Evolutionary conservation across 2,888 invertebrate genomes (phyloP), one percentile per base, ranked within the genome.

Genomic region (Habroteleia sp.): DNA sequence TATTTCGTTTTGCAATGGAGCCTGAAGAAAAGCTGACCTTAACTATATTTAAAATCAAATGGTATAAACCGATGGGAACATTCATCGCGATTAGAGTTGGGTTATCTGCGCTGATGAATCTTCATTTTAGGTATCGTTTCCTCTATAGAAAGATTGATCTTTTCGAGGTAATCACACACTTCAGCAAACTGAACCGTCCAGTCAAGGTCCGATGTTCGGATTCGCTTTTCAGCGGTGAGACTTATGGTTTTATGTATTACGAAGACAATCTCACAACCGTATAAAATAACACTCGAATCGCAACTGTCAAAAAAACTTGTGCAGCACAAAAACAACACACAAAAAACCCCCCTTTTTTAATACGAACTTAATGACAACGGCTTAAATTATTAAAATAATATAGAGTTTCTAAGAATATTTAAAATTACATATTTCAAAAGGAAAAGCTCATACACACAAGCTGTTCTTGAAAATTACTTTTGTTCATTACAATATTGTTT

Each of bases 81-180:
- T 68, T 68, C 48, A 68, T 60, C 60, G 60, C 69, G 50, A 69
- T 69, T 69, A 60, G 69, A 60, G 52, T 10, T 52, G 52, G 69
- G 56, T 62, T 71, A 71, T 71, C 71, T 71, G 37, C 62, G 17
- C 54, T 63, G 71, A 71, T 71, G 72, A 72, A 63, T 72, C 72
- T 72, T 71, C 54, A 54, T 71, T 71, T 71, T 71, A 54, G 54
- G 62, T 71, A 71, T 71, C 54, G 62, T 46, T 72, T 72, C 63
- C 72, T 72, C 63, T 50, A 50, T 37, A 58, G 58, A 39, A 54
- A 73, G 72, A 73, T 73, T 65, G 65, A 73, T 73, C 72, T 73
- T 72, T 58, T 73, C 65, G 72, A 58, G 58, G 56, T 65, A 73
- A 73, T 73, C 72, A 58, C 65, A 58, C 65, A 73, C 72, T 73